These are phyloP conservation scores for Columba livia DNA, from an alignment of 2,113 vertebrate species.

Conservation along the genomic window DNA sequence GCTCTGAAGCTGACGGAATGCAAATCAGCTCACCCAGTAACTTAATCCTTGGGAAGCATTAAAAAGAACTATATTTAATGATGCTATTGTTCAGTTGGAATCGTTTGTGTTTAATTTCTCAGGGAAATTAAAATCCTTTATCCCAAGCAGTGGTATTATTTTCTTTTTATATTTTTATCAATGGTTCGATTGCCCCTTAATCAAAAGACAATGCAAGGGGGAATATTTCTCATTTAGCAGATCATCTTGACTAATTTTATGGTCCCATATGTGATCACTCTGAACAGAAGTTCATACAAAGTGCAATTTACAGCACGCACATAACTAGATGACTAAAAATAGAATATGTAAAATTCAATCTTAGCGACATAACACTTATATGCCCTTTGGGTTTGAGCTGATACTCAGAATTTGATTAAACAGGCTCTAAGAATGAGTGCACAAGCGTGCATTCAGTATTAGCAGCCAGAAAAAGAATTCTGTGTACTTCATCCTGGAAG, in stretches of 20 bases:
- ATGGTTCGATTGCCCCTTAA: slow-evolving; percentile 39
- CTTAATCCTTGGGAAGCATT: background rate
- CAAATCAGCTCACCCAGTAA: background rate
- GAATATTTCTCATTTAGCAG: slow-evolving; percentile 35
- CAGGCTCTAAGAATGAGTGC: background rate
- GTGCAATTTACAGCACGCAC: background rate
- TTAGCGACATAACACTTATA: background rate
- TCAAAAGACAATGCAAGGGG: slow-evolving; percentile 57
- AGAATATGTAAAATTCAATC: background rate
- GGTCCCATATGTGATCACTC: slow-evolving; percentile 10
- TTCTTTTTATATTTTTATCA: slow-evolving; percentile 49
- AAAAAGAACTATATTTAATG: slow-evolving; percentile 50
- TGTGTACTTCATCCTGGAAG: background rate
- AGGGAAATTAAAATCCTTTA: slow-evolving; percentile 54
- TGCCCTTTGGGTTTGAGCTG: slow-evolving; percentile 16
- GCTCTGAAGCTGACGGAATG: background rate
- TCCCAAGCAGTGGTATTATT: slow-evolving; percentile 24
- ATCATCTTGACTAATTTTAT: slow-evolving; percentile 54
- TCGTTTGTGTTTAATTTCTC: slow-evolving; percentile 51
- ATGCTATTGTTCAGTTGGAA: slow-evolving; percentile 31
- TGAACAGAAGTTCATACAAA: slow-evolving; percentile 41
- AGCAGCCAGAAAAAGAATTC: background rate
- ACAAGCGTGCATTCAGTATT: background rate
- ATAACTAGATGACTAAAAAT: slow-evolving; percentile 10
- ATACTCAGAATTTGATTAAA: slow-evolving; percentile 38